Evolutionary conservation across 2,888 invertebrate species (phyloP), one percentile per base, ranked within the genome.

Genomic region (Chesias legatella): DNA sequence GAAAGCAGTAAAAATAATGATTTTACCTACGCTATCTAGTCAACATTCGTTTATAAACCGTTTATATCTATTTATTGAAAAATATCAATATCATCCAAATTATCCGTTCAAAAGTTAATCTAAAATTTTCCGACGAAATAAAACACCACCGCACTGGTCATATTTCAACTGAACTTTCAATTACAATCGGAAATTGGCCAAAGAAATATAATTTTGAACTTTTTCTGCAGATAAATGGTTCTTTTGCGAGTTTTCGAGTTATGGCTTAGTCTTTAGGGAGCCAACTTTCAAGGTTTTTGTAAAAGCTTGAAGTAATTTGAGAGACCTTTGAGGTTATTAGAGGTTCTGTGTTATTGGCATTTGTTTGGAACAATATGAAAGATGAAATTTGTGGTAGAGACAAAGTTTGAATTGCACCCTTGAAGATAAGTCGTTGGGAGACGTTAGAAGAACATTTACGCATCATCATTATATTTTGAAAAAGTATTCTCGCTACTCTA

Each of bases 131-230:
- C 10, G 23, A 33, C 33, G 30, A 38, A 35, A 40, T 40, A 41
- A 40, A 40, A 37, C 40, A 40, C n/a, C n/a, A n/a, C n/a, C n/a
- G 27, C 22, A 33, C 31, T 11, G 48, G 48, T 48, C 47, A 58
- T 57, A 63, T 62, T 67, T 62, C 51, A 63, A 48, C 38, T 43
- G 21, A 49, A 60, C 49, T 58, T 64, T 61, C 63, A 66, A 66
- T 70, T 64, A 66, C 60, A 65, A 61, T 63, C 58, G 56, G 53
- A 63, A 66, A 67, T 61, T 56, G 60, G 48, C 53, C 48, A 35
- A 57, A 67, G 58, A 63, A 68, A 68, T 60, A 62, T 67, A 67
- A 69, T 67, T 68, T 63, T 55, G 56, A 60, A 49, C 63, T 65
- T 69, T 69, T 66, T 57, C 52, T 50, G 44, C 50, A 51, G 60